Conservation (phyloP, 2,888 invertebrate genomes). For the Drosophila subquinaria region DNA sequence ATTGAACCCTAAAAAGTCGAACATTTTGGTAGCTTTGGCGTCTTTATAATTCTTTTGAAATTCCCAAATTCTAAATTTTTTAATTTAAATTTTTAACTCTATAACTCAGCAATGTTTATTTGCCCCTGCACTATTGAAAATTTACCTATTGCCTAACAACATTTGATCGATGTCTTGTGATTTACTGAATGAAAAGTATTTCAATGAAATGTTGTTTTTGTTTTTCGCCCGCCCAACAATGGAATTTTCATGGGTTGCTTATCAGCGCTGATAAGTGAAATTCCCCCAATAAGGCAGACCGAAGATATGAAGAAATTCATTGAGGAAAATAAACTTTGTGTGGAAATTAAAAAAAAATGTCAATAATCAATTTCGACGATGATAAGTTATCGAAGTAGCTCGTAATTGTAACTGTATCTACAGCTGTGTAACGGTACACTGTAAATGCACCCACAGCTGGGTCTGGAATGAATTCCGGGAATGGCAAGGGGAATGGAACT, state of each 20-base stretch:
- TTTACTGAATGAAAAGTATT: constrained; percentile 41
- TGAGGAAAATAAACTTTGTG: constrained; percentile 26
- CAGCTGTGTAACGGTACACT: constrained; percentile 27
- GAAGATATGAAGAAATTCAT: constrained; percentile 24
- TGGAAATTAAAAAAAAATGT: constrained; percentile 35
- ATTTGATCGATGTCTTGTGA: constrained; percentile 45
- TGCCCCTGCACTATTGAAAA: constrained; percentile 3
- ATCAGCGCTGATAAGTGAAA: constrained; percentile 39
- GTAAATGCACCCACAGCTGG: constrained; percentile 26
- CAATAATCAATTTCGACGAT: constrained; percentile 63
- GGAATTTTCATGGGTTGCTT: constrained; percentile 13
- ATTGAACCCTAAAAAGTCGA: background rate
- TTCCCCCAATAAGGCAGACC: constrained; percentile 28
- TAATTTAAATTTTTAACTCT: background rate
- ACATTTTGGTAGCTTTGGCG: background rate
- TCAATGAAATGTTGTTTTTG: constrained; percentile 31
- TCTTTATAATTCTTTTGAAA: background rate
- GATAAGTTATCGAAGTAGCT: constrained; percentile 61
- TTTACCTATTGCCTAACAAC: constrained; percentile 21
- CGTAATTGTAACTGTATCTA: constrained; percentile 23
- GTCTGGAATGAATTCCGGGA: background rate
- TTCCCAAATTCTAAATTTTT: too few species aligned
- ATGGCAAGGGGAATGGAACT: background rate
- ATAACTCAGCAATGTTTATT: background rate
- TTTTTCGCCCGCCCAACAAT: background rate